These are phyloP conservation scores for Ichneumoninae sp. DNA, from an alignment of 2,888 invertebrate genomes.

Conservation along the genomic window DNA sequence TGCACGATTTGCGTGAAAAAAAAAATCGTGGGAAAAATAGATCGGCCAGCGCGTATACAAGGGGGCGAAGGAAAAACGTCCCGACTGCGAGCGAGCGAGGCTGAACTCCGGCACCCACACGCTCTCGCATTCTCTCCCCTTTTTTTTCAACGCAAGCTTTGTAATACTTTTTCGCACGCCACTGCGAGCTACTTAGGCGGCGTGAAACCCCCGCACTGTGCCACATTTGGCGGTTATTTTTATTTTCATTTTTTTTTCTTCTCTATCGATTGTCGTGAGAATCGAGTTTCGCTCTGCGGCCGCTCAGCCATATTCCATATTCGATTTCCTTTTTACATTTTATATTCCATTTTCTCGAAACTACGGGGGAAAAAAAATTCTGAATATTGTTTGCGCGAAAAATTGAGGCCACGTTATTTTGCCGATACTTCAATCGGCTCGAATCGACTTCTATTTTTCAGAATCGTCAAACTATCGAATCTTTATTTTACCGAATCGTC, in stretches of 20 bases:
- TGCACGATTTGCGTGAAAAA: neutral
- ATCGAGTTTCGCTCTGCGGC: neutral
- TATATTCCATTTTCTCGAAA: no score
- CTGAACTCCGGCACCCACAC: neutral
- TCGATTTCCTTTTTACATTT: no score
- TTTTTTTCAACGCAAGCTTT: constrained; percentile 32
- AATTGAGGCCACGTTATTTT: no score
- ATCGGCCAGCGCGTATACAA: neutral
- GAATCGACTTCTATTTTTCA: no score
- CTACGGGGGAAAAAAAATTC: no score
- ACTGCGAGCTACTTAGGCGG: constrained; percentile 28
- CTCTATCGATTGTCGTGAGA: constrained; percentile 20
- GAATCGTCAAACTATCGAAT: no score
- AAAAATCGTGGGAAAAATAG: neutral
- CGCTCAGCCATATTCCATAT: neutral
- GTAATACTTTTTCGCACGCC: constrained; percentile 61
- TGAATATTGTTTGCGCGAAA: no score
- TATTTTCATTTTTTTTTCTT: neutral
- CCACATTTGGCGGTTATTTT: constrained; percentile 17
- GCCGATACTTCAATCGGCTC: no score
- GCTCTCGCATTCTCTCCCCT: neutral
- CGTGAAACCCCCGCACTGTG: constrained; percentile 28
- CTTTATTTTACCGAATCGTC: no score
- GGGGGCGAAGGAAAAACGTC: neutral
- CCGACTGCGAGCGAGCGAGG: neutral